Conservation (phyloP, 2,797 vertebrate genomes). For the Sebastes ruberrimus region DNA sequence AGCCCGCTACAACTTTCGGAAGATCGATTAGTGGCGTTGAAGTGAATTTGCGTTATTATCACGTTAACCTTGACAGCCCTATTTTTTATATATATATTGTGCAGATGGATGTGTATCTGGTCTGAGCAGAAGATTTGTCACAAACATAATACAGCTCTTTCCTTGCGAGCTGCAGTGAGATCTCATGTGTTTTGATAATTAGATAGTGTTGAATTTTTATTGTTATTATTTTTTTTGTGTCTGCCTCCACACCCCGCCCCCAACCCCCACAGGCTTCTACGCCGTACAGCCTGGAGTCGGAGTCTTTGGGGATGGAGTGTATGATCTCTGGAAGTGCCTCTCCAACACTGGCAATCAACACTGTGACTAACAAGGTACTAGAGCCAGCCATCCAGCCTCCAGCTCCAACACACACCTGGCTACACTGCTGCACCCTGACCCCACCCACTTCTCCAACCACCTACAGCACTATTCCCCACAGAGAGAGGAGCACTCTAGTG, state of each 20-base stretch:
- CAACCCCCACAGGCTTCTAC: slow-evolving; percentile 88
- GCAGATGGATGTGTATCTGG: slow-evolving; percentile 12
- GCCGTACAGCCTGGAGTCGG: slow-evolving; percentile 94
- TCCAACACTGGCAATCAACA: slow-evolving; percentile 96
- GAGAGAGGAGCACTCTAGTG: slow-evolving; percentile 75
- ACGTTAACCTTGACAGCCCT: too few species aligned
- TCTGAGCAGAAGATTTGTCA: slow-evolving; percentile 26
- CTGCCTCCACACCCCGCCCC: slow-evolving; percentile 54
- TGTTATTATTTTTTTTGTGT: slow-evolving; percentile 43
- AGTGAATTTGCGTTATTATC: too few species aligned
- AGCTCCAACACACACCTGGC: slow-evolving; percentile 80
- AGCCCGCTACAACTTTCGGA: too few species aligned
- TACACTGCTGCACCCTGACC: slow-evolving; percentile 79
- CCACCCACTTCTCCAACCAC: slow-evolving; percentile 80
- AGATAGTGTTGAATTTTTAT: slow-evolving; percentile 54
- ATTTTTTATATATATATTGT: not conserved
- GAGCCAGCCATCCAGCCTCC: slow-evolving; percentile 75
- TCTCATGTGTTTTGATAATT: slow-evolving; percentile 69
- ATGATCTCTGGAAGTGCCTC: slow-evolving; percentile 97
- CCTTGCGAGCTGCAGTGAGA: slow-evolving; percentile 39
- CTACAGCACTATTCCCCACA: slow-evolving; percentile 78
- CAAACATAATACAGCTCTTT: slow-evolving; percentile 23
- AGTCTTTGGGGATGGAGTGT: slow-evolving; percentile 96
- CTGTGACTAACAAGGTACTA: slow-evolving; percentile 97
- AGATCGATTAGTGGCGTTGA: too few species aligned